Percentiles rank a stretch among this genome's conserved stretches.
Evolutionary conservation across 2,797 vertebrate genomes (phyloP).

Genomic region (Etheostoma nigrum): DNA sequence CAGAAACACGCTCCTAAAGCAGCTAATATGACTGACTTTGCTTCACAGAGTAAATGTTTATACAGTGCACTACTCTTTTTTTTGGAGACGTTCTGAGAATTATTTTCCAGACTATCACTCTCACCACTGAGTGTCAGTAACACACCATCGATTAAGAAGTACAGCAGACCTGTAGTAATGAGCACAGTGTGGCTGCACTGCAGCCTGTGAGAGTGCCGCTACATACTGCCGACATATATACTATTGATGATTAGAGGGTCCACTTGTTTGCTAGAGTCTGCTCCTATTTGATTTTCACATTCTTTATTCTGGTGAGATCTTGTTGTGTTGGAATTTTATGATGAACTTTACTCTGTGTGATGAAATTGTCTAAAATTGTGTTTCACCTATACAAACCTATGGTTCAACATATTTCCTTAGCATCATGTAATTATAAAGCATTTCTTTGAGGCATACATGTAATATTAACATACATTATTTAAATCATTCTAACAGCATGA

Average conservation of each 20-base stretch:
- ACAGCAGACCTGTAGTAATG: constrained; percentile 22
- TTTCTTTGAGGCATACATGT: constrained; percentile 52
- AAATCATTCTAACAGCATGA: constrained; percentile 38
- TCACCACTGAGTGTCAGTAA: constrained; percentile 76
- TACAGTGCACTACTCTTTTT: constrained; percentile 21
- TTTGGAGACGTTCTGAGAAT: constrained; percentile 25
- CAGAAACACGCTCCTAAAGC: constrained; percentile 2
- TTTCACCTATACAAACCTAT: constrained; percentile 27
- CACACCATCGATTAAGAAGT: constrained; percentile 25
- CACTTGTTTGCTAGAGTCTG: neutral
- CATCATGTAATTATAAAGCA: constrained; percentile 44
- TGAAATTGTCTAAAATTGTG: constrained; percentile 38
- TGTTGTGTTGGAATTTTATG: constrained; percentile 34
- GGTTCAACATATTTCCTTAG: constrained; percentile 19
- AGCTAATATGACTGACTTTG: neutral
- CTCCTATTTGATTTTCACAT: constrained; percentile 39
- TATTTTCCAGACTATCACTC: neutral
- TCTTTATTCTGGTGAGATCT: constrained; percentile 41
- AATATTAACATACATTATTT: constrained; percentile 30
- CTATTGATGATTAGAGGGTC: constrained; percentile 27
- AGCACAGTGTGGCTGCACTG: constrained; percentile 4
- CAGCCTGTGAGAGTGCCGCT: constrained; percentile 12
- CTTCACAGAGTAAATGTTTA: constrained; percentile 4
- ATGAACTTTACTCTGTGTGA: neutral
- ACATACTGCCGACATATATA: neutral